These are phyloP conservation scores for Threskiornis aethiopicus DNA, from an alignment of 2,797 vertebrate species.

Conservation along the genomic window DNA sequence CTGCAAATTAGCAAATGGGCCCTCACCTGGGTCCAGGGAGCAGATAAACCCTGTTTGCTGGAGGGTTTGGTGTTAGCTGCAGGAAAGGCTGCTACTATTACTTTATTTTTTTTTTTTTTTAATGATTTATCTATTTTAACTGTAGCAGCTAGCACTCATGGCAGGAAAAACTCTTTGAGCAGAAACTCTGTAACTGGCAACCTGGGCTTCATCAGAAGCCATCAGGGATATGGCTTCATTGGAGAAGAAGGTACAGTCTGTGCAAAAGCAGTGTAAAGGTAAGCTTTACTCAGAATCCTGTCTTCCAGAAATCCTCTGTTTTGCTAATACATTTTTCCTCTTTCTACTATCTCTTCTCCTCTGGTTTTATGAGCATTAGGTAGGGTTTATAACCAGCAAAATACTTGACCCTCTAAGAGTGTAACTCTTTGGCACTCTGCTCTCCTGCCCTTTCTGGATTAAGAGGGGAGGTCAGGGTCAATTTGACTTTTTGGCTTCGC, in stretches of 20 bases:
- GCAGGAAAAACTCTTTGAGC: background rate
- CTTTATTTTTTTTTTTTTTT: background rate
- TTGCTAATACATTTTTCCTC: fast-evolving
- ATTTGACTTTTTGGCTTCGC: background rate
- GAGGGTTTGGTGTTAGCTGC: background rate
- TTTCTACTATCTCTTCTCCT: background rate
- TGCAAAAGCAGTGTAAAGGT: background rate
- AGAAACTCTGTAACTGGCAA: background rate
- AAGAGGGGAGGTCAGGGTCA: background rate
- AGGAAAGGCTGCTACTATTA: background rate
- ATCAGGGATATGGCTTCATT: fast-evolving
- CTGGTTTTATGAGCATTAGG: background rate
- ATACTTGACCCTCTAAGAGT: fast-evolving
- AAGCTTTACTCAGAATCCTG: background rate
- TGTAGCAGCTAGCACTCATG: fast-evolving
- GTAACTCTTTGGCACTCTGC: no score
- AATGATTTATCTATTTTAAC: fast-evolving
- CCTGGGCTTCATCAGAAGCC: background rate
- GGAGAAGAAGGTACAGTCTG: fast-evolving
- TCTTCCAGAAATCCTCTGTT: background rate
- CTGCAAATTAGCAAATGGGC: fast-evolving
- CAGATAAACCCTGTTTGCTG: background rate
- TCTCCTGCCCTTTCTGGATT: background rate
- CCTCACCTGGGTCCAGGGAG: background rate
- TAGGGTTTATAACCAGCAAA: background rate